A percentile compares a stretch with the other conserved stretches of the same genome.
phyloP scores from a whole-genome alignment of 2,113 vertebrate genomes.

The Pleuronectes platessa region DNA sequence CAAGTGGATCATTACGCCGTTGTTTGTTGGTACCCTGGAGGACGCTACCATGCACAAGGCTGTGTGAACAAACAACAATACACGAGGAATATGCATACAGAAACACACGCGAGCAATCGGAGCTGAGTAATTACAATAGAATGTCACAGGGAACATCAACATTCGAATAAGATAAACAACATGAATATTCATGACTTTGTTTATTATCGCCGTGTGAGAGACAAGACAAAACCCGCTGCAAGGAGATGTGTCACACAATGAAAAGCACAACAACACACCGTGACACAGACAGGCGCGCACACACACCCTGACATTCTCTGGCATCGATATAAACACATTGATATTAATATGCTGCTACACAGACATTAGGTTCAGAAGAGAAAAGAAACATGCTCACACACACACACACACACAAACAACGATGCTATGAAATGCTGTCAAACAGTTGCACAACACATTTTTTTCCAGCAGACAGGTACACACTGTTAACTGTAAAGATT shows the following conservation, averaged over 20 bases:
- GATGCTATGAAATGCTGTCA: neutral
- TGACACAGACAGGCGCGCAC: conserved; percentile 18
- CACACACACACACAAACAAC: neutral
- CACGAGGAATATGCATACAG: neutral
- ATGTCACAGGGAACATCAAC: conserved; percentile 38
- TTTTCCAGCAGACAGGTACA: neutral
- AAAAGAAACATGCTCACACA: neutral
- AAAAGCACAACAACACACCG: conserved; percentile 20
- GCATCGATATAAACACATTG: conserved; percentile 10
- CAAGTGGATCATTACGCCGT: conserved; percentile 38
- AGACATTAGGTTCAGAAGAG: too few relatives aligned
- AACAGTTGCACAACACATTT: neutral
- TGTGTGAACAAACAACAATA: conserved; percentile 15
- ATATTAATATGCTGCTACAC: neutral
- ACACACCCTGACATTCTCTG: neutral
- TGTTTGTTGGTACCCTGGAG: conserved; percentile 25
- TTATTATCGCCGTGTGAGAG: conserved; percentile 49
- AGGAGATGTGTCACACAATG: conserved; percentile 25
- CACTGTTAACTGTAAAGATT: neutral
- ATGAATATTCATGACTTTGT: conserved; percentile 69
- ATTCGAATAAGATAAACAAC: conserved; percentile 51
- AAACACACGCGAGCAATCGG: conserved; percentile 20
- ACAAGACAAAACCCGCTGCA: conserved; percentile 29
- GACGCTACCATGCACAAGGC: conserved; percentile 16
- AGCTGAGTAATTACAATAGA: conserved; percentile 59